Evolutionary conservation across 2,888 invertebrate species (phyloP).

Genomic region (Psylliodes chrysocephalus): DNA sequence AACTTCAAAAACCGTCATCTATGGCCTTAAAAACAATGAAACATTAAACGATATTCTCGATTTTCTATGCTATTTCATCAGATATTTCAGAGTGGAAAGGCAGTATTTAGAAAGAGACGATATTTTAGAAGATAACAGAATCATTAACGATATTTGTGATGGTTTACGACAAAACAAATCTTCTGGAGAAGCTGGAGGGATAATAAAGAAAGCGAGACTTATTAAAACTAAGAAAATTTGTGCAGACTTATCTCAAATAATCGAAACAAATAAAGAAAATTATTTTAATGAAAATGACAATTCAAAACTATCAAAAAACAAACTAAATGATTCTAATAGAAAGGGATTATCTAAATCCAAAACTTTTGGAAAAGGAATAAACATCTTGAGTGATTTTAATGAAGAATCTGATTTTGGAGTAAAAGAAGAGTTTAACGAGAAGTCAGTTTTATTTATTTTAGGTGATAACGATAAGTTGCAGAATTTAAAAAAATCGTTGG

Average conservation of each 20-base stretch:
- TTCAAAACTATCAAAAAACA: no score
- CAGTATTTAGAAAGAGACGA: slow-evolving; percentile 15
- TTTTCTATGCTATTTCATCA: slow-evolving; percentile 86
- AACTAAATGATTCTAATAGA: no score
- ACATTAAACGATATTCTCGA: slow-evolving; percentile 79
- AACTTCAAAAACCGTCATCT: slow-evolving; percentile 82
- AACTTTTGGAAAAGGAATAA: neutral
- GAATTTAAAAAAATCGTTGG: slow-evolving; percentile 67
- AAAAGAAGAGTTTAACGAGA: slow-evolving; percentile 47
- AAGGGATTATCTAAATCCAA: slow-evolving; percentile 12
- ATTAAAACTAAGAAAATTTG: neutral
- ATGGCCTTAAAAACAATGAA: slow-evolving; percentile 76
- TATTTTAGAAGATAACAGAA: slow-evolving; percentile 25
- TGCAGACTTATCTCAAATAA: neutral
- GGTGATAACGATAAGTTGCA: slow-evolving; percentile 77
- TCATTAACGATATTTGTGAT: slow-evolving; percentile 27
- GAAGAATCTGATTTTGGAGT: slow-evolving; percentile 9
- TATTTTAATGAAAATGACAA: neutral
- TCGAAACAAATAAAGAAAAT: neutral
- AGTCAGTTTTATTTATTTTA: slow-evolving; percentile 74
- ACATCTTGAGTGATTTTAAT: neutral
- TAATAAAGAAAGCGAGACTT: neutral
- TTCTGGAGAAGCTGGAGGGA: neutral
- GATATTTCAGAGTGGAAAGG: slow-evolving; percentile 26
- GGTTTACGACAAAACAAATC: neutral